Evolutionary conservation across 2,888 invertebrate species (phyloP).

Genomic region (Macrophya alboannulata): DNA sequence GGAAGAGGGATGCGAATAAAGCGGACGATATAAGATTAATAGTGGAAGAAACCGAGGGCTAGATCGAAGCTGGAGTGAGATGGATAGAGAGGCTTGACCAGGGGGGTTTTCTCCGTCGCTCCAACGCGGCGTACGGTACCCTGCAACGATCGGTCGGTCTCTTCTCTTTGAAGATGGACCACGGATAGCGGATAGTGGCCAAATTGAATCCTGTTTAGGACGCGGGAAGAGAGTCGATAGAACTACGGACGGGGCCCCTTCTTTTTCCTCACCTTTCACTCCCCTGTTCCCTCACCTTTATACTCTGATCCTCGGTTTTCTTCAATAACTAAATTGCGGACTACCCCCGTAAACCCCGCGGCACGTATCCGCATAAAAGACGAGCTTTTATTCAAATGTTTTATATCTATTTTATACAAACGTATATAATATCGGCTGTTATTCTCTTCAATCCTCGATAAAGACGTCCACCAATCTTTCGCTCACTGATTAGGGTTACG

Average conservation of each 20-base stretch:
- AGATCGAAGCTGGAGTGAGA: slow-evolving; percentile 34
- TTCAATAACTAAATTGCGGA: slow-evolving; percentile 76
- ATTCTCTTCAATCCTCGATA: not conserved
- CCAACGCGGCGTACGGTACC: not conserved
- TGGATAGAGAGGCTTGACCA: not conserved
- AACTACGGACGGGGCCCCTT: slow-evolving; percentile 57
- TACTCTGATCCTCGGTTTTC: slow-evolving; percentile 51
- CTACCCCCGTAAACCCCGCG: slow-evolving; percentile 57
- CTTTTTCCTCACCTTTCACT: slow-evolving; percentile 40
- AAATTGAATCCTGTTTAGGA: slow-evolving; percentile 80
- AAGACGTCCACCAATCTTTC: slow-evolving; percentile 8
- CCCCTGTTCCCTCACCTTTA: slow-evolving; percentile 11
- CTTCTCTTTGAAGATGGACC: slow-evolving; percentile 79
- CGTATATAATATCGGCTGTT: not conserved
- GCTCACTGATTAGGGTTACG: slow-evolving; percentile 21
- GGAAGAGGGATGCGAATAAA: slow-evolving; percentile 72
- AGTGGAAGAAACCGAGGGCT: slow-evolving; percentile 71
- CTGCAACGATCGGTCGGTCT: slow-evolving; percentile 73
- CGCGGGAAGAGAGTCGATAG: slow-evolving; percentile 63
- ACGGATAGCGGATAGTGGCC: slow-evolving; percentile 73
- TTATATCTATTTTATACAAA: too few species aligned
- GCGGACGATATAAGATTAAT: slow-evolving; percentile 80
- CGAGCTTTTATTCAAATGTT: too few species aligned
- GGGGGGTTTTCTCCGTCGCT: not conserved
- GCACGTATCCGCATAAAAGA: too few species aligned